Evolutionary conservation across 2,888 invertebrate genomes (phyloP).

Genomic region (Cheilosia urbana): DNA sequence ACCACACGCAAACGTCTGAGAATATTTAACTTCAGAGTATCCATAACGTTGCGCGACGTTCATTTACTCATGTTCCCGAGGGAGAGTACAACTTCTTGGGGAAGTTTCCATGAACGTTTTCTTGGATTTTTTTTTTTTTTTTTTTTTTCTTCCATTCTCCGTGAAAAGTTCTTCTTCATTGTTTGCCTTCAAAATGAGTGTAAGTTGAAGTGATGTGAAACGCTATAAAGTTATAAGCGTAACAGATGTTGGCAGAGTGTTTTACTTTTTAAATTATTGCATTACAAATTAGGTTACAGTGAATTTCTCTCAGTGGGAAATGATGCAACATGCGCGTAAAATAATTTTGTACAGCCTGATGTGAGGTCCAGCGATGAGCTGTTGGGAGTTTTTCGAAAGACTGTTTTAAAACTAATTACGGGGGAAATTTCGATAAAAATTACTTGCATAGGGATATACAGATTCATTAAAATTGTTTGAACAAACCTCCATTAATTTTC

Average conservation of each 20-base stretch:
- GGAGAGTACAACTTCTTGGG: slow-evolving; percentile 36
- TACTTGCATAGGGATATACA: too few species aligned
- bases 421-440: too few species aligned
- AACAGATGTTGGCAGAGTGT: slow-evolving; percentile 66
- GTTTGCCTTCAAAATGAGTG: slow-evolving; percentile 25
- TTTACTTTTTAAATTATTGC: slow-evolving; percentile 36
- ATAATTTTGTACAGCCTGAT: neutral
- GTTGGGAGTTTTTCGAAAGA: too few species aligned
- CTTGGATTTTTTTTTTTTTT: slow-evolving; percentile 8
- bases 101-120: slow-evolving; percentile 32
- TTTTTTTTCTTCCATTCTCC: slow-evolving; percentile 1
- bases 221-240: slow-evolving; percentile 58
- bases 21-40: slow-evolving; percentile 53
- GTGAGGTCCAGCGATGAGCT: too few species aligned
- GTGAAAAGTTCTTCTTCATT: slow-evolving; percentile 35
- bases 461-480: too few species aligned
- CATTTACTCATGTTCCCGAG: slow-evolving; percentile 38
- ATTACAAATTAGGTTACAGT: slow-evolving; percentile 9
- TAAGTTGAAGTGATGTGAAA: slow-evolving; percentile 45
- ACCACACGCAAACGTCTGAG: slow-evolving; percentile 67
- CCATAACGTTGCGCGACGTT: slow-evolving; percentile 59
- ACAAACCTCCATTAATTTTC: too few species aligned
- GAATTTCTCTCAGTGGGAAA: neutral
- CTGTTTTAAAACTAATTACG: too few species aligned
- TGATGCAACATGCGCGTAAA: neutral